Evolutionary conservation across 2,888 invertebrate species (phyloP).

Genomic region (Boloria euphrosyne): DNA sequence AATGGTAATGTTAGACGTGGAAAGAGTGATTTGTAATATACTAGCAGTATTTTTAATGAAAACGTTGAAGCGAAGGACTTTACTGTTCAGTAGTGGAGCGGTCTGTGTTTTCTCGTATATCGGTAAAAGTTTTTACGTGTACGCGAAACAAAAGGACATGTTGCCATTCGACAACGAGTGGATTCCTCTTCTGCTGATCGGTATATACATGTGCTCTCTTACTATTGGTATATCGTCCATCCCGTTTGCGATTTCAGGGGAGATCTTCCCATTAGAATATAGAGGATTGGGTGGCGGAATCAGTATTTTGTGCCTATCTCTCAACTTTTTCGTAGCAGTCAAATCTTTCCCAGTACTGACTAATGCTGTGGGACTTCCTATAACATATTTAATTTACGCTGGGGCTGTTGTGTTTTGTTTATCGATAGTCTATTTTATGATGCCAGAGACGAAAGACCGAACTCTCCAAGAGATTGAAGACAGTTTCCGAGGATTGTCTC

Average conservation of each 20-base stretch:
- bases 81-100: slow-evolving; percentile 82
- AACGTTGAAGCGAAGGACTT: slow-evolving; percentile 81
- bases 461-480: slow-evolving; percentile 62
- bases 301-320: slow-evolving; percentile 82
- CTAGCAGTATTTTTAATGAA: slow-evolving; percentile 84
- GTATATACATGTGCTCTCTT: slow-evolving; percentile 82
- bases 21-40: slow-evolving; percentile 83
- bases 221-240: slow-evolving; percentile 84
- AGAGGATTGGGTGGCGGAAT: slow-evolving; percentile 85
- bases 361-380: slow-evolving; percentile 72
- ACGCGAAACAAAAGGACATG: slow-evolving; percentile 56
- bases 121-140: slow-evolving; percentile 74
- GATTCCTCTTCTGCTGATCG: slow-evolving; percentile 75
- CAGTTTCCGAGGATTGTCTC: slow-evolving; percentile 62
- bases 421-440: slow-evolving; percentile 76
- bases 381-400: slow-evolving; percentile 84
- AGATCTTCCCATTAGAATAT: slow-evolving; percentile 84
- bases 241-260: slow-evolving; percentile 88
- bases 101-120: slow-evolving; percentile 83
- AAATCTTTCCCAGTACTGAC: slow-evolving; percentile 85
- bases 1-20: slow-evolving; percentile 84
- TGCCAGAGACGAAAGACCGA: slow-evolving; percentile 69
- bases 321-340: slow-evolving; percentile 85
- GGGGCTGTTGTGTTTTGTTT: slow-evolving; percentile 78
- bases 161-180: slow-evolving; percentile 66